Evolutionary conservation across 1,140 invertebrate genomes (phyloP).

Genomic region (Drosophila rufa): DNA sequence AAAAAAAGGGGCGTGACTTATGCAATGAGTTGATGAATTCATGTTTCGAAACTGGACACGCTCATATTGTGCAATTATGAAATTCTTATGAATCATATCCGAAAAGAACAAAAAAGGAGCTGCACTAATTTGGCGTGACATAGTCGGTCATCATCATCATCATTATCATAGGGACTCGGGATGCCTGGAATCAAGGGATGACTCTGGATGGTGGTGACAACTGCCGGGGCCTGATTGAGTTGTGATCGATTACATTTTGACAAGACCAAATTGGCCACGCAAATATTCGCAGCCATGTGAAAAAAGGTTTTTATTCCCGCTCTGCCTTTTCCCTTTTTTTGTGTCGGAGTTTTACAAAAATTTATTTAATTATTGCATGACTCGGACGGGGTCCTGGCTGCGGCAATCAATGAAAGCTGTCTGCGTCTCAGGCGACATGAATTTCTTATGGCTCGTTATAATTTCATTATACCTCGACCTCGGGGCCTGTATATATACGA

Average conservation of each 20-base stretch:
- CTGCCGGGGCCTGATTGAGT: constrained; percentile 67
- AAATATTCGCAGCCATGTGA: constrained; percentile 59
- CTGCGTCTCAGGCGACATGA: constrained; percentile 62
- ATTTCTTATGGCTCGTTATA: constrained; percentile 84
- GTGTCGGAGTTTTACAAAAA: constrained; percentile 45
- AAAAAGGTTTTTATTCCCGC: constrained; percentile 18
- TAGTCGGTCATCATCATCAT: constrained; percentile 66
- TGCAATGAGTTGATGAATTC: constrained; percentile 71
- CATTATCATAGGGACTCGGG: constrained; percentile 35
- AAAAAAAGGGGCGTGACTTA: constrained; percentile 64
- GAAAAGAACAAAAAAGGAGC: constrained; percentile 51
- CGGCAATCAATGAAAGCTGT: constrained; percentile 59
- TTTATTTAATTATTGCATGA: constrained; percentile 75
- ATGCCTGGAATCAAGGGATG: neutral
- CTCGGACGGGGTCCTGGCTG: constrained; percentile 4
- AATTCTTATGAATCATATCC: constrained; percentile 77
- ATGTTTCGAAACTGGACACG: constrained; percentile 73
- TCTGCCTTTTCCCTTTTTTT: constrained; percentile 28
- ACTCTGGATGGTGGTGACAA: constrained; percentile 48
- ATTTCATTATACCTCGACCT: constrained; percentile 77
- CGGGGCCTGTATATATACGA: constrained; percentile 6
- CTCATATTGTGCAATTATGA: constrained; percentile 82
- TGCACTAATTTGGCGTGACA: constrained; percentile 81
- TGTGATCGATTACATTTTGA: constrained; percentile 84
- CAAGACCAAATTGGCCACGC: constrained; percentile 74